A percentile compares a stretch with the other conserved stretches of the same genome.
phyloP scores from a whole-genome alignment of 2,888 invertebrate genomes.

The Nomada flava region DNA sequence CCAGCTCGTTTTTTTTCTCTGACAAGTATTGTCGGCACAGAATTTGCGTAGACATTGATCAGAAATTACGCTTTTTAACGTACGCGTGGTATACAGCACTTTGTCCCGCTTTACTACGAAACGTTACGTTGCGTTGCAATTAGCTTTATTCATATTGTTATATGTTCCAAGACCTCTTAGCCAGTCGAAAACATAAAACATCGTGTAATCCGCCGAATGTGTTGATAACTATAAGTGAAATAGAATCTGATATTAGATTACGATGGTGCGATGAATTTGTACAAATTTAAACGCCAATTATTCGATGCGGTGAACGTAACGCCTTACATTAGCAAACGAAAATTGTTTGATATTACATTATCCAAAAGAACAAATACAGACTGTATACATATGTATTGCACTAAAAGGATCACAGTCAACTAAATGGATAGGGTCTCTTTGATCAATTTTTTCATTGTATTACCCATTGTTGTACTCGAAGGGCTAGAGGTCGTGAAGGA shows the following conservation, averaged over 20 bases:
- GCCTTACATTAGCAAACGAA: conserved; percentile 9
- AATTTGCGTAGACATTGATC: conserved; percentile 22
- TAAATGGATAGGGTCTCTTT: conserved; percentile 93
- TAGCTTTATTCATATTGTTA: background rate
- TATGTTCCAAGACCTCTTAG: conserved; percentile 5
- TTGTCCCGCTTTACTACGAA: background rate
- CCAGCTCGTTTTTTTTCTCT: background rate
- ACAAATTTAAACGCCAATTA: conserved; percentile 2
- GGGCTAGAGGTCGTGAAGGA: conserved; percentile 93
- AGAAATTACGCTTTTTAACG: conserved; percentile 20
- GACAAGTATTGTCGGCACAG: conserved; percentile 36
- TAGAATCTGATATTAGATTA: background rate
- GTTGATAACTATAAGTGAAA: conserved; percentile 4
- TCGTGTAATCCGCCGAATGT: background rate
- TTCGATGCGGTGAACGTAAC: conserved; percentile 6
- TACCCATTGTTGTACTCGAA: conserved; percentile 92
- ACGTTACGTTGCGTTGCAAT: conserved; percentile 3
- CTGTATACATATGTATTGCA: conserved; percentile 28
- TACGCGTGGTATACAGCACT: conserved; percentile 1
- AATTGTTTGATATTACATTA: conserved; percentile 18
- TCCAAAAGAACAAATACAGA: conserved; percentile 18
- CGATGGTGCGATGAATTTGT: background rate
- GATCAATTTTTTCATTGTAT: conserved; percentile 95
- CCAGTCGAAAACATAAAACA: conserved; percentile 27
- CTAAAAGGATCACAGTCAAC: conserved; percentile 45